Conservation (phyloP, 2,113 vertebrate species). For the Myxocyprinus asiaticus region DNA sequence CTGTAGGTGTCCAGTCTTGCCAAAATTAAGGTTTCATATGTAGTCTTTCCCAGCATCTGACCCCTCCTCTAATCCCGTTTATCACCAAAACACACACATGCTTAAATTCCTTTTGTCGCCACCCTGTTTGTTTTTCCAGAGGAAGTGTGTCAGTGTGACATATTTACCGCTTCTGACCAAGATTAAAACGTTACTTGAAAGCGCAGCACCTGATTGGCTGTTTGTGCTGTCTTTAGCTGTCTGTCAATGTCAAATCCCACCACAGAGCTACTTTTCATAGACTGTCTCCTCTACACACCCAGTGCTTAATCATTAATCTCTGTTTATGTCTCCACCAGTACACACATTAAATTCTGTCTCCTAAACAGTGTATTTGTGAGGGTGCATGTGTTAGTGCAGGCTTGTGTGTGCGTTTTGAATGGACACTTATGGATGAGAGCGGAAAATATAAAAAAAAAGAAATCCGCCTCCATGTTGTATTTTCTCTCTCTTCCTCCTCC, state of each 20-base stretch:
- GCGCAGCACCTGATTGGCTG: conserved; percentile 27
- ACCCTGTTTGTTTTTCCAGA: conserved; percentile 38
- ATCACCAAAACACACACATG: conserved; percentile 17
- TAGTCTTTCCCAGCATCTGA: conserved; percentile 73
- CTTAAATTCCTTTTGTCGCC: conserved; percentile 34
- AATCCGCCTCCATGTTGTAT: conserved; percentile 65
- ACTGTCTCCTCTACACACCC: not conserved
- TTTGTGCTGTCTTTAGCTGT: not conserved
- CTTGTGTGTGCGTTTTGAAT: not conserved
- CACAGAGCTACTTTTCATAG: not conserved
- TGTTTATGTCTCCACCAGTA: not conserved
- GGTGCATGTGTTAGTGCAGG: not conserved
- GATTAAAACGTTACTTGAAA: conserved; percentile 42
- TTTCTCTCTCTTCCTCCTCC: conserved; percentile 49
- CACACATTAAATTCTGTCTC: not conserved
- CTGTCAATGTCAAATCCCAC: conserved; percentile 31
- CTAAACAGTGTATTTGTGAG: no score
- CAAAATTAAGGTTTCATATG: conserved; percentile 65
- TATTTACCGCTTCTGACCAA: conserved; percentile 39
- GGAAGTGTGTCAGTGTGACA: conserved; percentile 45
- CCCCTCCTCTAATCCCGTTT: conserved; percentile 74
- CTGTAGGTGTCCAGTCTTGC: no score
- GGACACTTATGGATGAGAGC: conserved; percentile 36
- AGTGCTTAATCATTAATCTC: conserved; percentile 15
- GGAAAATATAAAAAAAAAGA: conserved; percentile 33